phyloP scores from a whole-genome alignment of 2,113 vertebrate genomes.

The Nannobrachium achirus region DNA sequence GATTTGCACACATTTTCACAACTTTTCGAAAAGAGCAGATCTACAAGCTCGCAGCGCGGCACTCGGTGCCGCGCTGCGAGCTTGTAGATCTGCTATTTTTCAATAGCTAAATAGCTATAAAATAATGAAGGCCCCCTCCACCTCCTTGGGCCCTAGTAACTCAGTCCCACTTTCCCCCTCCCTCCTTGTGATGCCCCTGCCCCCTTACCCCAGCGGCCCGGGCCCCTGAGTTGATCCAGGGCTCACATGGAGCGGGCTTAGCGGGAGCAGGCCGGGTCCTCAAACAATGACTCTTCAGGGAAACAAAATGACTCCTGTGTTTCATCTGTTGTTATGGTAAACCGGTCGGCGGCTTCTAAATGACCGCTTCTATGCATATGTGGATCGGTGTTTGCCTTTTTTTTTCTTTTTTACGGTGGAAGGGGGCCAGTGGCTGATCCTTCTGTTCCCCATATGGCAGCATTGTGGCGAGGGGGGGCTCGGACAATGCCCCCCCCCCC shows the following conservation, averaged over 20 bases:
- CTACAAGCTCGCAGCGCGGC: too few relatives aligned
- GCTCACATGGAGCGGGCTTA: constrained; percentile 84
- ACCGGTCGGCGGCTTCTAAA: constrained; percentile 67
- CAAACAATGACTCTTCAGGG: constrained; percentile 73
- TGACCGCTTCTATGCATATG: constrained; percentile 78
- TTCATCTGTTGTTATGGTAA: constrained; percentile 86
- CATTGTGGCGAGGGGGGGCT: constrained; percentile 84
- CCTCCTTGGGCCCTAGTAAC: too few relatives aligned
- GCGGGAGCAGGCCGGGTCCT: constrained; percentile 71
- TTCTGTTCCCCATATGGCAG: constrained; percentile 94
- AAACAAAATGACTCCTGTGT: constrained; percentile 78
- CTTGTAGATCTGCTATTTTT: too few relatives aligned
- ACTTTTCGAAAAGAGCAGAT: too few relatives aligned
- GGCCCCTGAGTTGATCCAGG: constrained; percentile 80
- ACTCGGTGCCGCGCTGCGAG: too few relatives aligned
- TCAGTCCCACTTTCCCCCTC: too few relatives aligned
- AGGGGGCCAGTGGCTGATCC: constrained; percentile 81
- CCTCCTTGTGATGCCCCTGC: too few relatives aligned
- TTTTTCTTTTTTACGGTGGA: constrained; percentile 72
- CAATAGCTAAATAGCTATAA: too few relatives aligned
- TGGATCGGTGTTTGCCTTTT: constrained; percentile 80
- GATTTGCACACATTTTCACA: too few relatives aligned
- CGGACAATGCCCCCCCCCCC: constrained; percentile 79
- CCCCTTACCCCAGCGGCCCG: neutral
- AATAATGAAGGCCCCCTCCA: too few relatives aligned